These are phyloP conservation scores for Himalopsyche anomala DNA, from an alignment of 2,888 invertebrate species.

Conservation along the genomic window DNA sequence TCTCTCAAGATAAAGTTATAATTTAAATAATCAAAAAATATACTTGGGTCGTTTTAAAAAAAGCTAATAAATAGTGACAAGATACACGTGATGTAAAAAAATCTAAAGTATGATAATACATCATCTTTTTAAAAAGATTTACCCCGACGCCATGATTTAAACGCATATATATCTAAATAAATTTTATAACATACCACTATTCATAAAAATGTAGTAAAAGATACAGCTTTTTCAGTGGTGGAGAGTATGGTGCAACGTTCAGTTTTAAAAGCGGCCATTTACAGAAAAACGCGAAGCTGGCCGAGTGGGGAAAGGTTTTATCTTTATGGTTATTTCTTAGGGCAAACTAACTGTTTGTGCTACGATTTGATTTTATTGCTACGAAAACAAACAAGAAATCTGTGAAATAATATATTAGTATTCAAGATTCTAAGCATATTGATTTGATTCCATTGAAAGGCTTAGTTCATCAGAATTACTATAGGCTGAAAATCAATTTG, in stretches of 20 bases:
- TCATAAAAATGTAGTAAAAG: slow-evolving; percentile 29
- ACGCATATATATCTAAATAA: not conserved
- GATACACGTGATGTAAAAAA: too few relatives aligned
- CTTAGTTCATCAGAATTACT: too few relatives aligned
- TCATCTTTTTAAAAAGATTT: not conserved
- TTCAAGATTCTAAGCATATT: too few relatives aligned
- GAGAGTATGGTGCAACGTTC: not conserved
- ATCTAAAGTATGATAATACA: too few relatives aligned
- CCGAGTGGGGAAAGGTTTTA: slow-evolving; percentile 5
- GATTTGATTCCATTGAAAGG: too few relatives aligned
- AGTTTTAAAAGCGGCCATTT: slow-evolving; percentile 21
- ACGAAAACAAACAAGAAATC: not conserved
- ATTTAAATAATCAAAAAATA: too few relatives aligned
- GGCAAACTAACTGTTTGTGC: not conserved
- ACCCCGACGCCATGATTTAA: not conserved
- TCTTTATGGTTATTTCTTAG: slow-evolving; percentile 29
- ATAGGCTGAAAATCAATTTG: too few relatives aligned
- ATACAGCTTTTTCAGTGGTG: slow-evolving; percentile 11
- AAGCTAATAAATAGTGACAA: too few relatives aligned
- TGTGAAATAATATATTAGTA: not conserved
- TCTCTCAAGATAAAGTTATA: too few relatives aligned
- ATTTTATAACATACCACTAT: slow-evolving; percentile 14
- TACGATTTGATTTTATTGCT: slow-evolving; percentile 10
- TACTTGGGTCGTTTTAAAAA: too few relatives aligned
- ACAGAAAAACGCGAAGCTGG: not conserved